phyloP scores from a whole-genome alignment of 2,113 vertebrate species.

The Amphiprion percula region DNA sequence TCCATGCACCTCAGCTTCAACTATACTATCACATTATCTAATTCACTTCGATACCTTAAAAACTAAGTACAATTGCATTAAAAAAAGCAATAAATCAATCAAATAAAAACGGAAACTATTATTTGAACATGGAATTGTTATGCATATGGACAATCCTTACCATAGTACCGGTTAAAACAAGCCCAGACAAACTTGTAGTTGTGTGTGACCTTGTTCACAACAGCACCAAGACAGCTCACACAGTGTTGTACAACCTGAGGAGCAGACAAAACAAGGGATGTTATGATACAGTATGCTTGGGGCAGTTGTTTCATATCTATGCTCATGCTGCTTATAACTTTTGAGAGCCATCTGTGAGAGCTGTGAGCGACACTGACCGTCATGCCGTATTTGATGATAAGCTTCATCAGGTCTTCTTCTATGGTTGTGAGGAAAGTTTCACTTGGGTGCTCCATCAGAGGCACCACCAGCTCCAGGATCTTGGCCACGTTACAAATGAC shows the following conservation, averaged over 20 bases:
- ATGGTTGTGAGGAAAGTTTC: constrained; percentile 97
- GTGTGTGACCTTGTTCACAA: constrained; percentile 98
- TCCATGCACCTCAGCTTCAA: no score
- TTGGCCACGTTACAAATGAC: constrained; percentile 99
- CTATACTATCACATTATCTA: no score
- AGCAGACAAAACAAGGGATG: constrained; percentile 35
- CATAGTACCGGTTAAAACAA: constrained; percentile 98
- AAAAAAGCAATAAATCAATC: no score
- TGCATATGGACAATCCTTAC: constrained; percentile 80
- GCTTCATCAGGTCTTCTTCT: constrained; percentile 99
- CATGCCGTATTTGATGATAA: constrained; percentile 99
- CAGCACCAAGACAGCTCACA: constrained; percentile 96
- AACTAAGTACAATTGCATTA: no score
- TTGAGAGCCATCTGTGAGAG: not conserved
- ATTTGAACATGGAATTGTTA: not conserved
- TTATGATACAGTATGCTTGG: no score
- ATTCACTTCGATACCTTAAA: no score
- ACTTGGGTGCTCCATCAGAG: constrained; percentile 96
- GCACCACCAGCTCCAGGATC: constrained; percentile 96
- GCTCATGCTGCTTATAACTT: not conserved
- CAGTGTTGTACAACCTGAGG: constrained; percentile 96
- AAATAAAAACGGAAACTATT: not conserved
- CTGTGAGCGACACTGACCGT: constrained; percentile 84
- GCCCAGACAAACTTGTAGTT: constrained; percentile 99
- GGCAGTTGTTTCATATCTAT: not conserved